Evolutionary conservation across 2,888 invertebrate species (phyloP), one percentile per base, ranked within the genome.

Genomic region (Watsonalla binaria): DNA sequence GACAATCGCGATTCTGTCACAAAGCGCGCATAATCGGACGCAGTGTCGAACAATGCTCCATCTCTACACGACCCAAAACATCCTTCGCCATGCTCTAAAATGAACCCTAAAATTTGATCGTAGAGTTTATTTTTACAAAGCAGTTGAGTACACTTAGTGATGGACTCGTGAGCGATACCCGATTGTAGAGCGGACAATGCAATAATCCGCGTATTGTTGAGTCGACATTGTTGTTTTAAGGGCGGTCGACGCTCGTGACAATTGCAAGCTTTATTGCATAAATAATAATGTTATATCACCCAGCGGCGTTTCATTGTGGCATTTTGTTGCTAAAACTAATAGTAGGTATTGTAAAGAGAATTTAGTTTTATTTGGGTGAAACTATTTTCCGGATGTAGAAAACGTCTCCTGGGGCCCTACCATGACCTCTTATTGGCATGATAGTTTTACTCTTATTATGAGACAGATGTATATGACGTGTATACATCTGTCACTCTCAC

Each of bases 161-260:
- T 73, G 78, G 72, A 75, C 72, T 63, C 66, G 69, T 68, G 74
- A 78, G 74, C 77, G 79, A 78, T 75, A 75, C 74, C 70, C 84
- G 86, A 88, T 87, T 90, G 88, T 90, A 82, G 80, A 79, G 74
- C 80, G 80, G 81, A 91, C 91, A 91, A 91, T 91, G 90, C 90
- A 91, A 90, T 91, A 91, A 91, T 91, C 91, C 86, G 82, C 67
- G 86, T 79, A 91, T 91, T 91, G 91, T 91, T 82, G 84, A 83
- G 72, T 82, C 82, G 83, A 87, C 91, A 91, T 91, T 91, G 91
- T 90, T 91, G 91, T 90, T 90, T 90, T 90, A 91, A 90, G 90
- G 89, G 86, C 82, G 89, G 85, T 70, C 81, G 80, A 80, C 78
- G 82, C 72, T 78, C 76, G 78, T 77, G 80, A 89, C 90, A 89